Evolutionary conservation across 2,113 vertebrate genomes (phyloP), one percentile per base, ranked within the genome.

Genomic region (Channa argus): DNA sequence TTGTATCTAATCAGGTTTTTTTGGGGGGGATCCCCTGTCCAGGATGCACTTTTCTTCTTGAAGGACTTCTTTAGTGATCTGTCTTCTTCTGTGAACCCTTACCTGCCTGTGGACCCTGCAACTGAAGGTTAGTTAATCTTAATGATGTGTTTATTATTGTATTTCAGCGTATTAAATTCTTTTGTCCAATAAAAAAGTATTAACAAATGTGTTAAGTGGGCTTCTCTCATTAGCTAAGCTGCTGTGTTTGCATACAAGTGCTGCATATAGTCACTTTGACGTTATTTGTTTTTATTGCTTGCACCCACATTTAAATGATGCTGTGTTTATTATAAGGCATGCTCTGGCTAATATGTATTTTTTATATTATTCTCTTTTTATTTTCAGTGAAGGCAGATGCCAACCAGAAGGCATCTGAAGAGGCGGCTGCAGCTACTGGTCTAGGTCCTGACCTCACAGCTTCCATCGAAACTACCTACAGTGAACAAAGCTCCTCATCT

Each of bases 11-110:
- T 14, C 24, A 53, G 9, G 12, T 8, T 58, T 72, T 45, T 45
- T 15, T 37, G 24, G 24, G 24, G 24, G 55, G 24, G n/a, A 8
- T 79, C 65, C 71, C 4, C 60, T 41, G 0, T 14, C 59, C 84
- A 98, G 97, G 97, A 98, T 2, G 96, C 97, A 12, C 91, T 98
- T 76, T 96, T 98, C 91, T 98, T 98, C 89, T 92, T 98, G 59
- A 97, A 96, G 83, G 96, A 96, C 79, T 98, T 95, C 85, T 97
- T 97, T 85, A 96, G 94, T 80, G 96, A 93, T 65, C 77, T 98
- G 63, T 96, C 92, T 0, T 94, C 94, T 12, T 93, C 87, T 74
- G 94, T 98, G 80, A 94, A 95, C 78, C 96, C 97, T 0, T 91
- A 96, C 70, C 82, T 95, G 39, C 93, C 95, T 0, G 83, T 94